These are phyloP conservation scores for Aquatica leii DNA, from an alignment of 2,888 invertebrate species.

Conservation along the genomic window DNA sequence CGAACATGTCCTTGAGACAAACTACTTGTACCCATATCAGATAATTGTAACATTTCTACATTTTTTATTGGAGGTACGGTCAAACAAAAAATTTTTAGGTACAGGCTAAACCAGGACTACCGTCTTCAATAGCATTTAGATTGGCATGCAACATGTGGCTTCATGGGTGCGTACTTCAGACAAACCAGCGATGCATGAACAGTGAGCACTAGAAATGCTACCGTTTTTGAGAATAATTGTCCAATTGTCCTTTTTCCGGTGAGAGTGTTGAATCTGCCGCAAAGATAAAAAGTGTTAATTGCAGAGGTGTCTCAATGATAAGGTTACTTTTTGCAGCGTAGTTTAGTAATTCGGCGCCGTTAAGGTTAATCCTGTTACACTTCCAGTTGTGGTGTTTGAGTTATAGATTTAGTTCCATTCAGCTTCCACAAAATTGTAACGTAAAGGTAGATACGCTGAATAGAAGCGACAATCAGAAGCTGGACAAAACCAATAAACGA, in stretches of 20 bases:
- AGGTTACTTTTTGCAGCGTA: too few species aligned
- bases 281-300: too few species aligned
- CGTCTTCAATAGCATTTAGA: background rate
- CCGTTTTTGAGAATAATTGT: slow-evolving; percentile 3
- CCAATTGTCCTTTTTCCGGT: background rate
- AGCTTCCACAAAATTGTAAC: too few species aligned
- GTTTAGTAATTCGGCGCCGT: too few species aligned
- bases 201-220: slow-evolving; percentile 15
- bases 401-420: too few species aligned
- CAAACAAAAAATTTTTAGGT: slow-evolving; percentile 5
- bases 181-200: slow-evolving; percentile 11
- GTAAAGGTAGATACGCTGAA: too few species aligned
- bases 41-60: background rate
- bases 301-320: too few species aligned
- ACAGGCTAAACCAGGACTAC: background rate
- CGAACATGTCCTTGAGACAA: slow-evolving; percentile 1
- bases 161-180: slow-evolving; percentile 11
- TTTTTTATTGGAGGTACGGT: slow-evolving; percentile 13
- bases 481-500: too few species aligned
- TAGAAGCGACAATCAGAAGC: too few species aligned
- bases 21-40: background rate
- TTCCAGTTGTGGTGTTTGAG: too few species aligned
- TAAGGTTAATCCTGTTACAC: too few species aligned
- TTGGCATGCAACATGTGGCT: slow-evolving; percentile 1
- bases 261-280: background rate